phyloP scores from a whole-genome alignment of 2,113 vertebrate genomes.

The Noturus placidus region DNA sequence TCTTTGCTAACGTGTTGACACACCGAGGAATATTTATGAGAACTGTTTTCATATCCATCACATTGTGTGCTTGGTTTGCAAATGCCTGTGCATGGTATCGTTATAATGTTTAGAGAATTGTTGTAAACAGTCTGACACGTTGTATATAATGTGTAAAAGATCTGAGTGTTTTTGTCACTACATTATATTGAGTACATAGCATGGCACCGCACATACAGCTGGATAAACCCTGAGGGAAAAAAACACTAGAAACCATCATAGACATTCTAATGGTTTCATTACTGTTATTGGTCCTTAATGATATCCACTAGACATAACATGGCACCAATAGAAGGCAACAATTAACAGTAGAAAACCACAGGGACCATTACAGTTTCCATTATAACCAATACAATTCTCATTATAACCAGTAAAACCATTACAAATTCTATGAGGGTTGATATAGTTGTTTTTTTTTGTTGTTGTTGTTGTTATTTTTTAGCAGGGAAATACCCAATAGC shows the following conservation, averaged over 20 bases:
- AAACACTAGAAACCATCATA: too few relatives aligned
- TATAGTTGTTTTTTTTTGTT: too few relatives aligned
- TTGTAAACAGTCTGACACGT: not conserved
- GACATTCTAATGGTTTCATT: too few relatives aligned
- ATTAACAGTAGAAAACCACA: too few relatives aligned
- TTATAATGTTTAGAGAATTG: not conserved
- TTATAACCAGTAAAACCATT: too few relatives aligned
- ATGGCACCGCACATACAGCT: not conserved
- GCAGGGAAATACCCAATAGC: not conserved
- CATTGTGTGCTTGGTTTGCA: not conserved
- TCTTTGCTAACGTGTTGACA: not conserved
- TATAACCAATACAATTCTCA: too few relatives aligned
- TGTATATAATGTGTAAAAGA: not conserved
- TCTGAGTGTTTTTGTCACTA: not conserved
- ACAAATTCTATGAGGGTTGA: too few relatives aligned
- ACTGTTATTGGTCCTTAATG: too few relatives aligned
- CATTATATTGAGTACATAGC: not conserved
- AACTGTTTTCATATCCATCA: not conserved
- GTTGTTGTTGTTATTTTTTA: too few relatives aligned
- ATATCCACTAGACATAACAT: too few relatives aligned
- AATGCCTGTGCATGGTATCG: not conserved
- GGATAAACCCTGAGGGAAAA: not conserved
- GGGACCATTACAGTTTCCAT: too few relatives aligned
- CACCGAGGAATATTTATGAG: not conserved
- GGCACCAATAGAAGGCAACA: too few relatives aligned